Conservation (phyloP, 2,797 vertebrate species). For the Triplophysa yarkandensis region DNA sequence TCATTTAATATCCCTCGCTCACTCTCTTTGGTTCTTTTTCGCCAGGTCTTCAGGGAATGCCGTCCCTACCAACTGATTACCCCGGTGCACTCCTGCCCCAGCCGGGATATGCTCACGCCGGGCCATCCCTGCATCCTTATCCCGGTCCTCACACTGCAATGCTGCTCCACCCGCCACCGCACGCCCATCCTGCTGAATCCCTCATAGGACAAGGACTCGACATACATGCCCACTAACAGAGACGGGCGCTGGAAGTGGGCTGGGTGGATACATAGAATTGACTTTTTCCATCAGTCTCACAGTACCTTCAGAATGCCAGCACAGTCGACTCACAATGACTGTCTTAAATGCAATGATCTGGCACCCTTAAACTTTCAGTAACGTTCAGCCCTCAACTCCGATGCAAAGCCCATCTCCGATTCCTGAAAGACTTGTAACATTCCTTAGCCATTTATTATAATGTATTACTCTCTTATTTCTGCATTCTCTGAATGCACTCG, state of each 20-base stretch:
- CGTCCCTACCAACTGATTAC: slow-evolving; percentile 78
- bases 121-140: slow-evolving; percentile 74
- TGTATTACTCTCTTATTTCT: slow-evolving; percentile 3
- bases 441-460: slow-evolving; percentile 13
- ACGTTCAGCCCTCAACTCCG: slow-evolving; percentile 5
- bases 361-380: slow-evolving; percentile 4
- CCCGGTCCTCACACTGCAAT: slow-evolving; percentile 75
- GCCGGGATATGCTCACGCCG: slow-evolving; percentile 75
- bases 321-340: slow-evolving; percentile 28
- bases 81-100: slow-evolving; percentile 71
- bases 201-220: slow-evolving; percentile 82
- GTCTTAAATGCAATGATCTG: slow-evolving; percentile 40
- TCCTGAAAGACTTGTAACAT: slow-evolving; percentile 32
- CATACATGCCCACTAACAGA: slow-evolving; percentile 79
- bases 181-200: slow-evolving; percentile 76
- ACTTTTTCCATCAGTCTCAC: slow-evolving; percentile 8
- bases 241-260: not conserved
- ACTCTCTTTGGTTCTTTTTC: not conserved
- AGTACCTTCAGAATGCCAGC: slow-evolving; percentile 18
- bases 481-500: slow-evolving; percentile 16
- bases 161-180: slow-evolving; percentile 77
- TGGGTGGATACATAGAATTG: not conserved
- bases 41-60: slow-evolving; percentile 82
- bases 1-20: not conserved
- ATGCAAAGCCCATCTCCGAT: slow-evolving; percentile 12